Conservation (phyloP, 2,113 vertebrate genomes). For the Callocephalon fimbriatum region DNA sequence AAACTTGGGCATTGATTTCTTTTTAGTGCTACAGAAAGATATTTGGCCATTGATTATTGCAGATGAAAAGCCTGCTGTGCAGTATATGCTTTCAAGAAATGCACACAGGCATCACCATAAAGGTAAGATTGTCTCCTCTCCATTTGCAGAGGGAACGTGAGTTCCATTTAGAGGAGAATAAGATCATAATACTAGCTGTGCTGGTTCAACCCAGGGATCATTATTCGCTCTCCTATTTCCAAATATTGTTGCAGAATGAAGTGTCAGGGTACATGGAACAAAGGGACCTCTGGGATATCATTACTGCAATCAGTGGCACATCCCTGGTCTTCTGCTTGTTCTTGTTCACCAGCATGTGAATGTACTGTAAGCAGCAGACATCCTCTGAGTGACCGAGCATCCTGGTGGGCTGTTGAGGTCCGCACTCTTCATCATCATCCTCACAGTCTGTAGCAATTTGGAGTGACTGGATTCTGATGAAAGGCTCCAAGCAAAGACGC, state of each 20-base stretch:
- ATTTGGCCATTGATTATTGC: not conserved
- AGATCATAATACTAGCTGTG: not conserved
- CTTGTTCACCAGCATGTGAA: not conserved
- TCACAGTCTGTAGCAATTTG: not conserved
- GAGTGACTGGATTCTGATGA: not conserved
- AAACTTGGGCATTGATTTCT: slow-evolving; percentile 32
- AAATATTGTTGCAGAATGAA: not conserved
- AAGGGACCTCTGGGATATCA: not conserved
- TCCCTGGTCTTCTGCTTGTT: not conserved
- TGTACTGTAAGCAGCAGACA: not conserved
- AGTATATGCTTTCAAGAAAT: not conserved
- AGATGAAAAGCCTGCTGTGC: slow-evolving; percentile 1
- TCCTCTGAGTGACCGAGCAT: not conserved
- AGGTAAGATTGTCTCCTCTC: not conserved
- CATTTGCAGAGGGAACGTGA: not conserved
- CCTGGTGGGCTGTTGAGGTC: not conserved
- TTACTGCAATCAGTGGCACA: not conserved
- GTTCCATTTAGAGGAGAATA: not conserved
- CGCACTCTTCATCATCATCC: not conserved
- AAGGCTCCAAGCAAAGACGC: not conserved
- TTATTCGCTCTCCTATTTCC: not conserved
- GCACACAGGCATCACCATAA: not conserved
- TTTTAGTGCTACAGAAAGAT: slow-evolving; percentile 36
- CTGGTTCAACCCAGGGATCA: not conserved
- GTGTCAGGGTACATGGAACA: not conserved